Percentiles rank a stretch among this genome's conserved stretches.
These are phyloP conservation scores for Acanthornis magna DNA, from an alignment of 2,797 vertebrate genomes.

Conservation along the genomic window DNA sequence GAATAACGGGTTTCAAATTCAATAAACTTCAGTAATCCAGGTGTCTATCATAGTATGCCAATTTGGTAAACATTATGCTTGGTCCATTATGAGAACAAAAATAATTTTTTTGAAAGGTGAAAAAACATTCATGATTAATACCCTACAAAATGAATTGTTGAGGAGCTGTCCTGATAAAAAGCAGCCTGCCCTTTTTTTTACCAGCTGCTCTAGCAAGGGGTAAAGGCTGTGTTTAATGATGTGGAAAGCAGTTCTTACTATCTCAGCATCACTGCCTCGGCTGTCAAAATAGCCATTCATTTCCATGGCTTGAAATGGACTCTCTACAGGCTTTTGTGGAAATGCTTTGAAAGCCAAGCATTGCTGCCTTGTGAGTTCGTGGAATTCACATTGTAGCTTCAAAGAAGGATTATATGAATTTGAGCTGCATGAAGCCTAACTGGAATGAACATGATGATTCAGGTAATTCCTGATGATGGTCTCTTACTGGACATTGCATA, in stretches of 20 bases:
- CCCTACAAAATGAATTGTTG: neutral
- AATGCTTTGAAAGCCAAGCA: constrained; percentile 17
- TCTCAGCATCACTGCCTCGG: constrained; percentile 15
- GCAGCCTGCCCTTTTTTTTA: constrained; percentile 10
- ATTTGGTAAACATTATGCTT: neutral
- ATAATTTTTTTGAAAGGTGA: neutral
- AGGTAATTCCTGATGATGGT: neutral
- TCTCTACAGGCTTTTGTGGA: constrained; percentile 36
- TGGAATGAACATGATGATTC: neutral
- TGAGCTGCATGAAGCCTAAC: neutral
- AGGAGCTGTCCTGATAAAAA: constrained; percentile 27
- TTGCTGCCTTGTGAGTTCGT: neutral
- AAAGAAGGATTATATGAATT: constrained; percentile 21
- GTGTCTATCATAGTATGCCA: neutral
- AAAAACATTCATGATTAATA: neutral
- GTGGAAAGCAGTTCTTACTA: constrained; percentile 59
- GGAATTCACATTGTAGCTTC: neutral
- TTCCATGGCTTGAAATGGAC: constrained; percentile 53
- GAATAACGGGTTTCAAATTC: neutral
- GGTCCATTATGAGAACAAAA: neutral
- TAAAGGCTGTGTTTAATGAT: constrained; percentile 50
- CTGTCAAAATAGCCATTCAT: constrained; percentile 63
- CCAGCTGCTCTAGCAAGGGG: neutral
- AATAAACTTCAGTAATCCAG: neutral
- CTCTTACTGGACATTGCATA: neutral